phyloP scores from a whole-genome alignment of 2,888 invertebrate species.

The Euzophera pinguis region DNA sequence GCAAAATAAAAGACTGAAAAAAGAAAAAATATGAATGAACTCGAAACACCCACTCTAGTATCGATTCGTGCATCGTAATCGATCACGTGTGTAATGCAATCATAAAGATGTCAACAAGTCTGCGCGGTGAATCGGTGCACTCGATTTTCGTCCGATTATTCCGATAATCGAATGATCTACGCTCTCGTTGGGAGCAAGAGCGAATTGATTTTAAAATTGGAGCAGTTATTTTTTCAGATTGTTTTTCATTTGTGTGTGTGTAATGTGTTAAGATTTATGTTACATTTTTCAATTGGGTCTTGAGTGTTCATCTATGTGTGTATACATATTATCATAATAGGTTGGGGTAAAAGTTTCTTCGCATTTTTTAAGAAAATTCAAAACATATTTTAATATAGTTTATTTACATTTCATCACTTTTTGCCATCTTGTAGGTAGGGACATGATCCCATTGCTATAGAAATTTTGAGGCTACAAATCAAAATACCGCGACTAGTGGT shows the following conservation, averaged over 20 bases:
- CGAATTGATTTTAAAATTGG: not conserved
- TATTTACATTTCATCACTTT: too few relatives aligned
- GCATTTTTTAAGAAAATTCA: too few relatives aligned
- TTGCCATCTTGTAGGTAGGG: too few relatives aligned
- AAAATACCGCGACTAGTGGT: too few relatives aligned
- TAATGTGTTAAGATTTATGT: too few relatives aligned
- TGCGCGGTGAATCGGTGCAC: constrained; percentile 5
- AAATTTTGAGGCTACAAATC: too few relatives aligned
- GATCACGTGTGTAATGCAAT: constrained; percentile 19
- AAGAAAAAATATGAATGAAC: not conserved
- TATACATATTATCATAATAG: too few relatives aligned
- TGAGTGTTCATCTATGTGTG: too few relatives aligned
- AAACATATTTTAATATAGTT: too few relatives aligned
- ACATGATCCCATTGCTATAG: too few relatives aligned
- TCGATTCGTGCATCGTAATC: constrained; percentile 8
- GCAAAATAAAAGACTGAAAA: not conserved
- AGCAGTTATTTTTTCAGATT: not conserved
- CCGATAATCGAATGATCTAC: constrained; percentile 4
- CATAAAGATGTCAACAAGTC: constrained; percentile 12
- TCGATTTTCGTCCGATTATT: constrained; percentile 11
- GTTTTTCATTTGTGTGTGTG: not conserved
- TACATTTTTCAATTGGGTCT: too few relatives aligned
- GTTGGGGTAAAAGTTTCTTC: too few relatives aligned
- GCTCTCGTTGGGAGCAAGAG: not conserved
- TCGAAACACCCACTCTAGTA: constrained; percentile 1